Evolutionary conservation across 2,888 invertebrate species (phyloP), one percentile per base, ranked within the genome.

Genomic region (Iphiclides podalirius): DNA sequence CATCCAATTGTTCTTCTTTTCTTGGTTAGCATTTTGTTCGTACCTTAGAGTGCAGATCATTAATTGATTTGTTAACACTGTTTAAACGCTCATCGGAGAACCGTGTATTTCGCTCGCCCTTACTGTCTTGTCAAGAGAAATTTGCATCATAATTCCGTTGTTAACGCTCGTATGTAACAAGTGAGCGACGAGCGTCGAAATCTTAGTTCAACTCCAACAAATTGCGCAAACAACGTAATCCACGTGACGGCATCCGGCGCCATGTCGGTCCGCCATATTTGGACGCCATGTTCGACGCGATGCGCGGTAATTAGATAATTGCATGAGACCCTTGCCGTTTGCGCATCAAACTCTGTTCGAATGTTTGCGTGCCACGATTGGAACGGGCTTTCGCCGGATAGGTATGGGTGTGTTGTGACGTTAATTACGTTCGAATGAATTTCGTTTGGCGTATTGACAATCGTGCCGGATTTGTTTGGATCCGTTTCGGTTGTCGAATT

Each of bases 261-360:
- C 67, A 66, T 67, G 61, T 70, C 68, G 64, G 70, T 54, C 64
- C 63, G 67, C 70, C 73, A 67, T 72, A 63, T 72, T n/a, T 69
- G 71, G 54, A 57, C 63, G 58, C 63, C 66, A 66, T 61, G 67
- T 68, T 65, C 55, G 61, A 56, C 60, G 63, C 61, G 56, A 53
- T 60, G 67, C 66, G 65, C 64, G 59, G 64, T 78, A 80, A 81
- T 81, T 80, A 79, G 74, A 76, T 80, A 79, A 80, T 80, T 79
- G 79, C 72, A 75, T 72, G 70, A 70, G 67, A 70, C 67, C 61
- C 59, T 60, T 59, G 59, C 62, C 66, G 67, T 67, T 67, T 67
- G 67, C 67, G 65, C 67, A 64, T 63, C 63, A 50, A 59, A 56
- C 52, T 55, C 42, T 54, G 50, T 34, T 46, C 43, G 50, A 49